Evolutionary conservation across 1,140 invertebrate genomes (phyloP).

Genomic region (Theocolax elegans): DNA sequence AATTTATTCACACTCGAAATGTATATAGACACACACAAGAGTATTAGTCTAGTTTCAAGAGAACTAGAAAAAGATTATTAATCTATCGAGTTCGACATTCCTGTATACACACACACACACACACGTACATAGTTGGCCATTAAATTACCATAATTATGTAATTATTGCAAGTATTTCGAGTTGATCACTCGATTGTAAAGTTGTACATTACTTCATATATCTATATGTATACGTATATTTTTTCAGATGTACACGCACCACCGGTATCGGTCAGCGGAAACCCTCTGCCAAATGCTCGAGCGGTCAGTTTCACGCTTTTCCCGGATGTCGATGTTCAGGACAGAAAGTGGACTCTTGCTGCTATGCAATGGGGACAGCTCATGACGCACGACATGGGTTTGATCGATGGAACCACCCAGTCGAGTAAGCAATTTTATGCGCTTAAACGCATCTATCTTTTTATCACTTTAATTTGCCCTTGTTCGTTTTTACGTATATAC

Average conservation of each 20-base stretch:
- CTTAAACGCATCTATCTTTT: neutral
- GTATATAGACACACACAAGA: no score
- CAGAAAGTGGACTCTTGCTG: constrained; percentile 77
- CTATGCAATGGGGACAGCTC: constrained; percentile 90
- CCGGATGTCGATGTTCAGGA: constrained; percentile 74
- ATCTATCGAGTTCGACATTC: no score
- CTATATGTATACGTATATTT: constrained; percentile 8
- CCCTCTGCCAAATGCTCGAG: constrained; percentile 76
- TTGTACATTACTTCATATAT: neutral
- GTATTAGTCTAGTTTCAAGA: no score
- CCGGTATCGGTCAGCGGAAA: constrained; percentile 71
- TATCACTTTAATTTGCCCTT: no score
- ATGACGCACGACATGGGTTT: constrained; percentile 89
- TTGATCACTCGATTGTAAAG: no score
- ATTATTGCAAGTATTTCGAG: no score
- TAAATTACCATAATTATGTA: no score
- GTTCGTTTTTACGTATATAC: no score
- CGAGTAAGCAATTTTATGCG: constrained; percentile 72
- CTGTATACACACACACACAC: no score
- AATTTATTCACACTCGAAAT: no score
- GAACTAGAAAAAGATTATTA: no score
- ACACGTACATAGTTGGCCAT: no score
- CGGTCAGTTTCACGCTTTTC: constrained; percentile 78
- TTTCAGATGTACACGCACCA: constrained; percentile 74
- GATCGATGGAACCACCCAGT: constrained; percentile 76